Percentiles rank a stretch among this genome's conserved stretches.
These are phyloP conservation scores for Plecotus auritus DNA, from an alignment of 2,113 vertebrate species.

Conservation along the genomic window DNA sequence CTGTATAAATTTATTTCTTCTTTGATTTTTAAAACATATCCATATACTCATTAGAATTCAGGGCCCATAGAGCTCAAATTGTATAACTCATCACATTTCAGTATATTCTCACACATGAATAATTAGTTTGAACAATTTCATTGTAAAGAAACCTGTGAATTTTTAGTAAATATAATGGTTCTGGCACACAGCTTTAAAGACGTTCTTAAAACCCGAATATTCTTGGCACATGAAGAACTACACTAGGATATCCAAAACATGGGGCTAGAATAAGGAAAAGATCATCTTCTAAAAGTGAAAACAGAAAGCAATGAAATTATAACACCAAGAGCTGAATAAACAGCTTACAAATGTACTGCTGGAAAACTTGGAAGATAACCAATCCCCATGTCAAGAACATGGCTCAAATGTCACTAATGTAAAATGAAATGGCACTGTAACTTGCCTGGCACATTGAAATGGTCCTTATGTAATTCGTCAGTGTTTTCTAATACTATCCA, in stretches of 20 bases:
- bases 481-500: background rate
- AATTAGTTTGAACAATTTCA: slow-evolving; percentile 34
- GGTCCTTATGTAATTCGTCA: background rate
- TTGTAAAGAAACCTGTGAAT: background rate
- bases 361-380: background rate
- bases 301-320: background rate
- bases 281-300: background rate
- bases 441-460: background rate
- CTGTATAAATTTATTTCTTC: background rate
- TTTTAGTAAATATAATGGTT: background rate
- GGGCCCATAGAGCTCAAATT: background rate
- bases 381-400: background rate
- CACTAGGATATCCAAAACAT: background rate
- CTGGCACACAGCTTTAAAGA: slow-evolving; percentile 23
- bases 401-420: background rate
- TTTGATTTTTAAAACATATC: slow-evolving; percentile 18
- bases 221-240: background rate
- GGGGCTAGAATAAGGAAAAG: background rate
- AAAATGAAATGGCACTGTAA: background rate
- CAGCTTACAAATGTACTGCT: background rate
- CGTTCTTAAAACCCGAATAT: slow-evolving; percentile 14
- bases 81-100: background rate
- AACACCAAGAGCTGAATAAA: background rate
- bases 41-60: background rate
- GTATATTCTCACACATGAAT: background rate